A percentile compares a stretch with the other conserved stretches of the same genome.
Evolutionary conservation across 2,113 vertebrate genomes (phyloP).

Genomic region (Ovis aries): DNA sequence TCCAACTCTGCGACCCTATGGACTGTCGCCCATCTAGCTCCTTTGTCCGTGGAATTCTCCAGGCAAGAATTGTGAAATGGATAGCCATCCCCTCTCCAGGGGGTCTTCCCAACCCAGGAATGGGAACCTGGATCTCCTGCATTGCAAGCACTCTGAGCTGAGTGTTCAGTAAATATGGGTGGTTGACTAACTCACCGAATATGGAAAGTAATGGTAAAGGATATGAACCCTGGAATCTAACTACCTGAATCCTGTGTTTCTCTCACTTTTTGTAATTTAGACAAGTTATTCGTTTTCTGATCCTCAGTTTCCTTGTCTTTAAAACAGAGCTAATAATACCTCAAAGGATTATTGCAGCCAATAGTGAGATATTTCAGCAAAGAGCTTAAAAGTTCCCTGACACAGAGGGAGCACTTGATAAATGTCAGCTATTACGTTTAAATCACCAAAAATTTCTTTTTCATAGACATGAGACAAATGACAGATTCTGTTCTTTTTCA

Average conservation of each 20-base stretch:
- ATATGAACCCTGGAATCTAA: not conserved
- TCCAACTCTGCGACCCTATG: fast-evolving
- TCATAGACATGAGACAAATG: not conserved
- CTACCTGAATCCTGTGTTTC: not conserved
- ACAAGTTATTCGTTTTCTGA: not conserved
- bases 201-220: not conserved
- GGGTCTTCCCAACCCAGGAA: not conserved
- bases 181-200: not conserved
- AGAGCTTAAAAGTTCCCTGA: not conserved
- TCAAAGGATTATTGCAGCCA: not conserved
- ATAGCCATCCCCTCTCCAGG: not conserved
- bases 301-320: not conserved
- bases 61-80: not conserved
- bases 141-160: not conserved
- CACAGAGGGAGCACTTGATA: not conserved
- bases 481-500: not conserved
- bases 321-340: not conserved
- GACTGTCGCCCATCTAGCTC: not conserved
- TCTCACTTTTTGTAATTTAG: not conserved
- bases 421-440: not conserved
- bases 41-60: not conserved
- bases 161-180: not conserved
- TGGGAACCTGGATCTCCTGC: not conserved
- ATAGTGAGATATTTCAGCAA: not conserved
- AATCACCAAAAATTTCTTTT: not conserved